Evolutionary conservation across 2,888 invertebrate species (phyloP).

Genomic region (Xanthostigma xanthostigma): DNA sequence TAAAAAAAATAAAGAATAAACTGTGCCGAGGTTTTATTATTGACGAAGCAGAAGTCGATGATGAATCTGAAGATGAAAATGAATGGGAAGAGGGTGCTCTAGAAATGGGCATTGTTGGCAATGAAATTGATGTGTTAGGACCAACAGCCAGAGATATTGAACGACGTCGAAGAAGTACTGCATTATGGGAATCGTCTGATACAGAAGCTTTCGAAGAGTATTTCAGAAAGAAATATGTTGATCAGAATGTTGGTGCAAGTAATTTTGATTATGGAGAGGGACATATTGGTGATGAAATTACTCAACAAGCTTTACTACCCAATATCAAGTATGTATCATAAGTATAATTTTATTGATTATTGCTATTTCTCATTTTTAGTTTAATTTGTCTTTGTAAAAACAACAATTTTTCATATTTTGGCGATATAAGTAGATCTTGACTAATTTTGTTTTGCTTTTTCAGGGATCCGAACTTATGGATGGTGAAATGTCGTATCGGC

Average conservation of each 20-base stretch:
- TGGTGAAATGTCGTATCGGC: conserved; percentile 95
- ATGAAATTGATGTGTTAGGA: conserved; percentile 82
- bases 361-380: too few species aligned
- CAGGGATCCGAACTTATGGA: conserved; percentile 96
- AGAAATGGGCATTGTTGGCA: conserved; percentile 81
- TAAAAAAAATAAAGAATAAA: conserved; percentile 67
- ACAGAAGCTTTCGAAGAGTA: conserved; percentile 91
- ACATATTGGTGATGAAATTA: conserved; percentile 96
- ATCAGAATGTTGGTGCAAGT: conserved; percentile 67
- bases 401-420: too few species aligned
- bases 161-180: conserved; percentile 66
- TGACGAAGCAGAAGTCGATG: conserved; percentile 89
- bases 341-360: not conserved
- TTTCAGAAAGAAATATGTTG: conserved; percentile 87
- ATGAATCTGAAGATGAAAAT: conserved; percentile 89
- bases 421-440: too few species aligned
- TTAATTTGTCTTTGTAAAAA: too few species aligned
- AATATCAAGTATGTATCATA: conserved; percentile 67
- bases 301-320: conserved; percentile 91
- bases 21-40: conserved; percentile 86
- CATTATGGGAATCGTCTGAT: conserved; percentile 65
- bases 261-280: conserved; percentile 94
- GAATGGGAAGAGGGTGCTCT: conserved; percentile 95
- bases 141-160: conserved; percentile 92
- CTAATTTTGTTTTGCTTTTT: not conserved